Percentiles rank a stretch among this genome's conserved stretches.
These are phyloP conservation scores for Eulemur coronatus DNA, from an alignment of 2,797 vertebrate genomes.

Conservation along the genomic window DNA sequence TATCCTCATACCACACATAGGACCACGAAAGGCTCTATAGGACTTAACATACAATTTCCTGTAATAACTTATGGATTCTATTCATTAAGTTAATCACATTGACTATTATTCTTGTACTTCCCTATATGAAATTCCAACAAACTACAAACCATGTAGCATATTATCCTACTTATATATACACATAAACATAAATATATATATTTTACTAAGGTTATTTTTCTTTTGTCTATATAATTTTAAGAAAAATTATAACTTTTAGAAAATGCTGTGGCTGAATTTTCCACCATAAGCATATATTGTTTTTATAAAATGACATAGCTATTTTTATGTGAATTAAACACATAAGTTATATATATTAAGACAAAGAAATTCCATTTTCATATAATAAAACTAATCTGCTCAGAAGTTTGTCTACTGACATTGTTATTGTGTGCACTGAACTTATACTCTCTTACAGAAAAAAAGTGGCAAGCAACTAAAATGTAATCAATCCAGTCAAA, in stretches of 20 bases:
- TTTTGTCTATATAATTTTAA: not conserved
- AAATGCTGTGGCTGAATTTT: not conserved
- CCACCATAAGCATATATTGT: not conserved
- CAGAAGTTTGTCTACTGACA: not conserved
- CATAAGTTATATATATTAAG: not conserved
- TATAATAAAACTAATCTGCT: slow-evolving; percentile 2
- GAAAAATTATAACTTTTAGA: no score
- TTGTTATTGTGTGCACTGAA: not conserved
- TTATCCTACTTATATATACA: not conserved
- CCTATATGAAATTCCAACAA: not conserved
- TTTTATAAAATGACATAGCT: not conserved
- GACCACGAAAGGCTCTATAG: not conserved
- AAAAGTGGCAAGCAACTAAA: not conserved
- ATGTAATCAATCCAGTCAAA: not conserved
- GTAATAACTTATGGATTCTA: not conserved
- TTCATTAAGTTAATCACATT: not conserved
- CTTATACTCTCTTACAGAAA: not conserved
- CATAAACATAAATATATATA: not conserved
- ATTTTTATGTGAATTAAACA: not conserved
- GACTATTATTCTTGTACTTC: slow-evolving; percentile 1
- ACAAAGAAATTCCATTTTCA: not conserved
- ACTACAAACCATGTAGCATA: not conserved
- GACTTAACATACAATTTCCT: not conserved
- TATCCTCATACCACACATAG: not conserved
- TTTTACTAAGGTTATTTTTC: not conserved